phyloP scores from a whole-genome alignment of 2,113 vertebrate species.

The pig (Sus scrofa) region T2T-Sscrofa CM000820.6:100382001-100382500 shows the following conservation, averaged over 20 bases:
- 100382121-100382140: constrained; percentile 17
- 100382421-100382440: background rate
- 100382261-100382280: background rate
- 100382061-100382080: background rate
- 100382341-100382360: background rate
- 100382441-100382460: background rate
- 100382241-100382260: background rate
- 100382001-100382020: background rate
- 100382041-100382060: background rate
- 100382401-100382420: background rate
- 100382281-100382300: background rate
- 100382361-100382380: background rate
- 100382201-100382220: background rate
- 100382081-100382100: background rate
- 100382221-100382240: background rate
- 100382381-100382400: background rate
- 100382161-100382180: background rate
- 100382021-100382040: background rate
- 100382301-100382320: background rate
- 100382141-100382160: background rate
- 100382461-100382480: background rate
- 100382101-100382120: background rate
- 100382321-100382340: background rate
- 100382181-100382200: background rate
- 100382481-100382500: background rate